Evolutionary conservation across 2,888 invertebrate species (phyloP), one percentile per base, ranked within the genome.

Genomic region (Perithous albicinctus): DNA sequence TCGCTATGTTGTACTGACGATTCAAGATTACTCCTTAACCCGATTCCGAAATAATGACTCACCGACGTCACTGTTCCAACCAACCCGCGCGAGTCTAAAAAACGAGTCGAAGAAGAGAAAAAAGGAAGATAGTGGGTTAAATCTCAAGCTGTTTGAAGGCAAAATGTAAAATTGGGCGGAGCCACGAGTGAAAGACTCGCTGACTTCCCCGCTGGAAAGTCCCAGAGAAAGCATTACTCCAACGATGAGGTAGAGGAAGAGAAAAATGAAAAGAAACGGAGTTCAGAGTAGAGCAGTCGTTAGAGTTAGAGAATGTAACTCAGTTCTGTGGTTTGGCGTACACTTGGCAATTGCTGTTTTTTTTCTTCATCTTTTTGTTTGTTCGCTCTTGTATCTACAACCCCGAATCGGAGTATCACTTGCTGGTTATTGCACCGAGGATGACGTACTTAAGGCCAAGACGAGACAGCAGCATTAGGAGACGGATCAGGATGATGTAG

Each of bases 41-140:
- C 73, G 81, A 81, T 78, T 78, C 63, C 56, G 63, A 63, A 59
- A 54, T 77, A 77, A 80, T 81, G 77, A 67, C 80, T 81, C 73
- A 69, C 69, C 63, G 73, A 77, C 76, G 67, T 61, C 51, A 63
- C 61, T 48, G 15, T 56, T n/a, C n/a, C n/a, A 18, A 63, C 35
- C 54, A 29, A 23, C 46, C 20, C 54, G 29, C 12, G 18, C 12
- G 12, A 0, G 32, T 51, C 48, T 20, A 26, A 15, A 43, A 43
- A 61, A 48, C 6, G 56, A 18, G 26, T 8, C 1, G 61, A 35
- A 12, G n/a, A 29, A 77, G 12, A 54, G 43, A 43, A n/a, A 43
- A 43, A 43, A 26, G 10, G 12, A 10, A 23, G 26, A 26, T 26
- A 32, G 15, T 66, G 18, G 35, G 48, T 20, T 48, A 48, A 66